These are phyloP conservation scores for Meghimatium bilineatum DNA, from an alignment of 2,888 invertebrate species.

Conservation along the genomic window DNA sequence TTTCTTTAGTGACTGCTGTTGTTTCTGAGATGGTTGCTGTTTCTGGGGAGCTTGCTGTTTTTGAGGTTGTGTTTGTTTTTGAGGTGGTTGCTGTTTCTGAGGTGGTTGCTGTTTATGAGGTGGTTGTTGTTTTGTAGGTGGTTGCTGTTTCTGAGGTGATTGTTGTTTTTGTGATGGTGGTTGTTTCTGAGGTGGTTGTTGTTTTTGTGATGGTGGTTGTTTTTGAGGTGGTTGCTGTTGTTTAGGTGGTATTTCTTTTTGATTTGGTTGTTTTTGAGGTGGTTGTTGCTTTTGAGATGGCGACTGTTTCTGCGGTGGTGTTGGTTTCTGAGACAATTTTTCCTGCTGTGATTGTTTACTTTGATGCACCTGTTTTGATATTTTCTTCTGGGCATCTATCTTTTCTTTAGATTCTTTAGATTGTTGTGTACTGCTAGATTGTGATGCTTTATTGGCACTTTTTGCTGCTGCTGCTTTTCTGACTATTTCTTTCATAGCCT, in stretches of 20 bases:
- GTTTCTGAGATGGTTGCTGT: slow-evolving; percentile 11
- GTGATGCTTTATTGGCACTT: slow-evolving; percentile 2
- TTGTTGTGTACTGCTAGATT: neutral
- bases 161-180: slow-evolving; percentile 16
- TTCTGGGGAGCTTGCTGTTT: slow-evolving; percentile 1
- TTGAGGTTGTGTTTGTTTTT: slow-evolving; percentile 21
- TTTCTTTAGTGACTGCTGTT: too few species aligned
- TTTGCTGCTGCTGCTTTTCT: slow-evolving; percentile 26
- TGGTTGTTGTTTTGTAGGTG: neutral
- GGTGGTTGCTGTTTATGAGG: neutral
- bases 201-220: neutral
- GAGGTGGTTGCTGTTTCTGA: slow-evolving; percentile 1
- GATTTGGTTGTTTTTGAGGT: neutral
- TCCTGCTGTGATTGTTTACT: slow-evolving; percentile 6
- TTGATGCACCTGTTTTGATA: neutral
- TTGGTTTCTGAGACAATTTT: neutral
- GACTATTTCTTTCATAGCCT: neutral
- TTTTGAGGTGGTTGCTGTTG: slow-evolving; percentile 20
- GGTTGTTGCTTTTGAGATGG: neutral
- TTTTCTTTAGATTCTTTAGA: slow-evolving; percentile 2
- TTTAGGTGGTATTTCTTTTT: neutral
- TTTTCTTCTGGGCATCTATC: neutral
- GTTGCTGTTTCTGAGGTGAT: neutral
- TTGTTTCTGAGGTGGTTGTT: slow-evolving; percentile 9
- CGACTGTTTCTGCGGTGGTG: neutral